phyloP scores from a whole-genome alignment of 2,113 vertebrate genomes.

The Chlorodrepanis virens region DNA sequence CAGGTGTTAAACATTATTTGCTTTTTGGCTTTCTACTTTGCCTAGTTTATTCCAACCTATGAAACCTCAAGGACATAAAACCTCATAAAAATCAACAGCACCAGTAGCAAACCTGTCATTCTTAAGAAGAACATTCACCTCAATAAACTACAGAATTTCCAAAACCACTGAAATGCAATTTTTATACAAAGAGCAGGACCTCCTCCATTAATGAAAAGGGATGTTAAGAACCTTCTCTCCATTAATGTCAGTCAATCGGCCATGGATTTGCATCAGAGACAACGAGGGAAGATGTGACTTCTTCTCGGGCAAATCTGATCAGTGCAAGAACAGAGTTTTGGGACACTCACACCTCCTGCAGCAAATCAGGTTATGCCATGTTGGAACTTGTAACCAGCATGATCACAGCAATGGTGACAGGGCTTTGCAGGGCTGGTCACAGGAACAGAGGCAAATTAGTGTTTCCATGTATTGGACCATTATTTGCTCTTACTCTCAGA shows the following conservation, averaged over 20 bases:
- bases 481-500: background rate
- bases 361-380: background rate
- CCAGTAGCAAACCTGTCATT: conserved; percentile 9
- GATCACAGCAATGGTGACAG: background rate
- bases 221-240: background rate
- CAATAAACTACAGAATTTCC: conserved; percentile 30
- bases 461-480: background rate
- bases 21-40: conserved; percentile 12
- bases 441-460: background rate
- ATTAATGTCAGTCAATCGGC: background rate
- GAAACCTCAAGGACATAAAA: conserved; percentile 22
- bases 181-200: background rate
- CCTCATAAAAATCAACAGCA: conserved; percentile 32
- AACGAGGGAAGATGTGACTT: background rate
- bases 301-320: background rate
- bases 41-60: background rate
- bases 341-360: background rate
- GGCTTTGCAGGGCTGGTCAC: background rate
- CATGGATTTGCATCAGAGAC: background rate
- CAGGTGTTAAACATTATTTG: conserved; percentile 10
- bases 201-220: background rate
- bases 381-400: background rate
- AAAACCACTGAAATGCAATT: background rate
- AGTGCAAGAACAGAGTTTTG: background rate
- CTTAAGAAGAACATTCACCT: background rate